Evolutionary conservation across 2,888 invertebrate genomes (phyloP), one percentile per base, ranked within the genome.

Genomic region (Drosophila demipolita): DNA sequence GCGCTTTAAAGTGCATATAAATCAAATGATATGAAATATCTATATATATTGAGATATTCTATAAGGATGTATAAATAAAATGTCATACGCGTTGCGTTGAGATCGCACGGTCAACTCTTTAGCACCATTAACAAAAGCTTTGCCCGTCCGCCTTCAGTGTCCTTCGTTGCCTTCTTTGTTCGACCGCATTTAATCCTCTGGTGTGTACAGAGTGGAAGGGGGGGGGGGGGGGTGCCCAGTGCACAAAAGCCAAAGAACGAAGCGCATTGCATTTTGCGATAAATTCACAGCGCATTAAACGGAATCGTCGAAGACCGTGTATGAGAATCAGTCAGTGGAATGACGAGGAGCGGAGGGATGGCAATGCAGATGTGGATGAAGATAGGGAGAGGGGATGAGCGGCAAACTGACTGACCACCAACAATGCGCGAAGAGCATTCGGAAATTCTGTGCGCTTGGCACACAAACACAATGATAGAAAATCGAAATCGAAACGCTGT

Each of bases 51-150:
- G 4, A 26, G 9, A 49, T 50, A 29, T 58, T 52, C 23, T 53
- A 15, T 38, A 48, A 42, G 32, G n/a, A 26, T 42, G 3, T 60
- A 65, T 61, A 78, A 62, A 70, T 76, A 77, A 67, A 65, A 42
- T 70, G 78, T 73, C 81, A 50, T 63, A 63, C 45, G 57, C 48
- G 40, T 29, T 48, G 53, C 40, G 62, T 49, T 62, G 32, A 66
- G 66, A 62, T 66, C 65, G 65, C n/a, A 29, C 59, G 77, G 74
- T 74, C 89, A 82, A 88, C 83, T 85, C 90, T 90, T 85, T 90
- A 86, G 89, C 88, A 70, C 78, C 90, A 88, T 90, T 90, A 88
- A 90, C 85, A 86, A 86, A 90, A 83, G 87, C 78, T 73, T 76
- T 68, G 57, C 32, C 50, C 48, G 75, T 62, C 62, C 48, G 75